Conservation (phyloP, 2,113 vertebrate species). For the Ardeotis arabs region DNA sequence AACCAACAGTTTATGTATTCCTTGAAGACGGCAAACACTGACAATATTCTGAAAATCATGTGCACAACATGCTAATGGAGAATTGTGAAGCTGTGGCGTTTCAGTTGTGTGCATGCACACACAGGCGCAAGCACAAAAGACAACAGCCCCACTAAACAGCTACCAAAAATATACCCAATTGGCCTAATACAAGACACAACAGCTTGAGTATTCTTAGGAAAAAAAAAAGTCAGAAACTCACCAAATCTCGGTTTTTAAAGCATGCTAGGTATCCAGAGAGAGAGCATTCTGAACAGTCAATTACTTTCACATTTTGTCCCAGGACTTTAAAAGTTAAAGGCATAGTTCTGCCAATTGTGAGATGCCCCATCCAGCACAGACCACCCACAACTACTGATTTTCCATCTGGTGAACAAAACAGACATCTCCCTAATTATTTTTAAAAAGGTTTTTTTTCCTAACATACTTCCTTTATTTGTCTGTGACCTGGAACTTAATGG, state of each 20-base stretch:
- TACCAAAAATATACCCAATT: conserved; percentile 25
- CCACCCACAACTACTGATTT: conserved; percentile 84
- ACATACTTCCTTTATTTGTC: conserved; percentile 85
- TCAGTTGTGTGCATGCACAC: background rate
- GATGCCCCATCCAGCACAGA: conserved; percentile 82
- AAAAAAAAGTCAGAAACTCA: conserved; percentile 67
- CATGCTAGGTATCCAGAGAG: conserved; percentile 59
- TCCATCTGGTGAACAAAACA: conserved; percentile 87
- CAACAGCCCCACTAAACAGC: conserved; percentile 12
- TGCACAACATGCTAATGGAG: background rate
- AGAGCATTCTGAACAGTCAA: conserved; percentile 70
- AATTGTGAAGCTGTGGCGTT: conserved; percentile 15
- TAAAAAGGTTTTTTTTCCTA: conserved; percentile 80
- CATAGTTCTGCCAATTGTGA: conserved; percentile 81
- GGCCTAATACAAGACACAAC: conserved; percentile 32
- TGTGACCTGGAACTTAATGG: conserved; percentile 84
- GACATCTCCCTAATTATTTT: conserved; percentile 88
- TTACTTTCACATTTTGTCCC: conserved; percentile 78
- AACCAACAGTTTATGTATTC: background rate
- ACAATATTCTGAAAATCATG: conserved; percentile 6
- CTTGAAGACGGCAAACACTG: background rate
- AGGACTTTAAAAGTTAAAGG: conserved; percentile 82
- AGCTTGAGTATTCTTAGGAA: conserved; percentile 38
- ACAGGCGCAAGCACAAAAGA: conserved; percentile 31
- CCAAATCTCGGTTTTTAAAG: conserved; percentile 58